Evolutionary conservation across 2,113 vertebrate genomes (phyloP).

Genomic region (Camarhynchus parvulus): DNA sequence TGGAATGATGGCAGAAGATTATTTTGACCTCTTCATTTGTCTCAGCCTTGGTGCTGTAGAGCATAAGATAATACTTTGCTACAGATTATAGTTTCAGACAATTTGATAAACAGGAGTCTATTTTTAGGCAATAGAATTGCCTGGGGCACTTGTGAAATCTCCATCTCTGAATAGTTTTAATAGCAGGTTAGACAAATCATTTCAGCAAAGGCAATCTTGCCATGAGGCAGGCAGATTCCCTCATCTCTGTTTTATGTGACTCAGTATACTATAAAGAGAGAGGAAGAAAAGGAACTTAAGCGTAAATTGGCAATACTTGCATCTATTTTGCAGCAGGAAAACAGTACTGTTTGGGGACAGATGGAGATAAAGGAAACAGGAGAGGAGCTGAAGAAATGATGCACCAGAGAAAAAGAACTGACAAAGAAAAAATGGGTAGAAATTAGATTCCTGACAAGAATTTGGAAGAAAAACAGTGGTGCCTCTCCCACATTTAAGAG

Average conservation of each 20-base stretch:
- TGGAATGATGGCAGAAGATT: not conserved
- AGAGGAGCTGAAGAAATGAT: not conserved
- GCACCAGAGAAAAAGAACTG: not conserved
- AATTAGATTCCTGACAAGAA: not conserved
- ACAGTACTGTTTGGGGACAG: not conserved
- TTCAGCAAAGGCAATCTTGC: not conserved
- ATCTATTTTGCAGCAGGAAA: not conserved
- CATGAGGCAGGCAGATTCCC: not conserved
- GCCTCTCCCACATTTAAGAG: not conserved
- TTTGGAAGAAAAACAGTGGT: not conserved
- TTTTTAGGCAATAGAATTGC: slow-evolving; percentile 44
- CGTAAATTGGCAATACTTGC: not conserved
- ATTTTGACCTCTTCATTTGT: not conserved
- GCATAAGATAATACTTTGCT: not conserved
- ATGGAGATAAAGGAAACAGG: not conserved
- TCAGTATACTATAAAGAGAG: not conserved
- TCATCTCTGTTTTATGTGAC: not conserved
- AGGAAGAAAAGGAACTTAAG: not conserved
- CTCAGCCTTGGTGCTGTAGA: not conserved
- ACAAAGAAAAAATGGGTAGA: not conserved
- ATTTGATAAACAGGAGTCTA: slow-evolving; percentile 28
- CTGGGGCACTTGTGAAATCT: slow-evolving; percentile 13
- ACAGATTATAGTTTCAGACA: slow-evolving; percentile 27
- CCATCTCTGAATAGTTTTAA: slow-evolving; percentile 6
- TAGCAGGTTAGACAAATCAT: slow-evolving; percentile 22